phyloP scores from a whole-genome alignment of 1,140 invertebrate species.

The Aphelinus atriplicis region DNA sequence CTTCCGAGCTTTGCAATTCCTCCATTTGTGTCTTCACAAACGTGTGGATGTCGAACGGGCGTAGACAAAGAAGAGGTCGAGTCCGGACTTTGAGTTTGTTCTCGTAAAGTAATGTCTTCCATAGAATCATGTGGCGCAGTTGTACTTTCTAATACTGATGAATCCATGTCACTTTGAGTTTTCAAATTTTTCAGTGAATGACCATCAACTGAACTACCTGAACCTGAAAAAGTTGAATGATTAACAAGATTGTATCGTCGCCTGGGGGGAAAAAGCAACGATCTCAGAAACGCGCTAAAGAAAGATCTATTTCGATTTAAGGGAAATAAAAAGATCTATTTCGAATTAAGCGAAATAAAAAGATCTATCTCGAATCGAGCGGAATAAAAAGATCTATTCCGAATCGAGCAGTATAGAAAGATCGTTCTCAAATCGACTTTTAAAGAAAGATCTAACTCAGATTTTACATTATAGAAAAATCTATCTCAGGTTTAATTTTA shows the following conservation, averaged over 20 bases:
- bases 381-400: too few relatives aligned
- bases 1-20: constrained; percentile 74
- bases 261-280: too few relatives aligned
- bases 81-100: constrained; percentile 44
- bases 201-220: constrained; percentile 56
- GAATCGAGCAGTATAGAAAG: too few relatives aligned
- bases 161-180: constrained; percentile 56
- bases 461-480: too few relatives aligned
- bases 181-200: constrained; percentile 60
- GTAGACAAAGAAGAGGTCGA: constrained; percentile 47
- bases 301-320: too few relatives aligned
- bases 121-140: constrained; percentile 42
- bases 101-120: constrained; percentile 52
- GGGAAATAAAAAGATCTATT: too few relatives aligned
- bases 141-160: constrained; percentile 45
- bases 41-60: constrained; percentile 15
- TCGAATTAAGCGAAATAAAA: too few relatives aligned
- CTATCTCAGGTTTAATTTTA: too few relatives aligned
- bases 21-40: constrained; percentile 54
- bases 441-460: too few relatives aligned
- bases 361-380: too few relatives aligned
- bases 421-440: too few relatives aligned
- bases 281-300: too few relatives aligned
- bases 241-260: not conserved
- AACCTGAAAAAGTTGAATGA: constrained; percentile 40